A percentile compares a stretch with the other conserved stretches of the same genome.
These are phyloP conservation scores for Acromyrmex charruanus DNA, from an alignment of 1,140 invertebrate species.

Conservation along the genomic window DNA sequence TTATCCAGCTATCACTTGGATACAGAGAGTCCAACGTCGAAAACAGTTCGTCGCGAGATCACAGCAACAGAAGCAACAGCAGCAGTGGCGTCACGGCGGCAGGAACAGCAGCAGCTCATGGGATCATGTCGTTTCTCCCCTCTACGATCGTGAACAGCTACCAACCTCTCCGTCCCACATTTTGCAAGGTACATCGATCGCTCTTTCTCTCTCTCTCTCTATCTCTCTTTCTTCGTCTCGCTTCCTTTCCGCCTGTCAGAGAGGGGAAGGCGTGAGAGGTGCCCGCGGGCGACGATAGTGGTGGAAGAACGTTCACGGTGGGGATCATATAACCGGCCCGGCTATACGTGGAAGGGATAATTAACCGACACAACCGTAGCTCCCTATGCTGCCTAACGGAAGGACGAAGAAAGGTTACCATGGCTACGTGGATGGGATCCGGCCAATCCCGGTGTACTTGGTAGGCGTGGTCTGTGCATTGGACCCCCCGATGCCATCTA, in stretches of 20 bases:
- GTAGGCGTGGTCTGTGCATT: constrained; percentile 83
- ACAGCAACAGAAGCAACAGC: constrained; percentile 75
- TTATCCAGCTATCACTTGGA: constrained; percentile 55
- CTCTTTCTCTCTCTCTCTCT: constrained; percentile 68
- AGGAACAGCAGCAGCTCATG: constrained; percentile 73
- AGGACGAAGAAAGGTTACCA: constrained; percentile 83
- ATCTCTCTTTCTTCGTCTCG: constrained; percentile 39
- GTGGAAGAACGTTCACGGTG: constrained; percentile 43
- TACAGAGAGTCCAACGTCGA: constrained; percentile 56
- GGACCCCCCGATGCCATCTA: constrained; percentile 66
- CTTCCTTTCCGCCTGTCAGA: constrained; percentile 40
- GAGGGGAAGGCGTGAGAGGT: constrained; percentile 65
- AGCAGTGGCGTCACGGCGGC: constrained; percentile 70
- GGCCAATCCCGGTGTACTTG: constrained; percentile 81
- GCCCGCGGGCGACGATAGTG: constrained; percentile 29
- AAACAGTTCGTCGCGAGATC: constrained; percentile 72
- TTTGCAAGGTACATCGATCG: constrained; percentile 65
- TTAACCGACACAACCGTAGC: constrained; percentile 81
- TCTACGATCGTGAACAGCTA: constrained; percentile 12
- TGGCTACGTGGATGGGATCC: constrained; percentile 83
- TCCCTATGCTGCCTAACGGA: constrained; percentile 71
- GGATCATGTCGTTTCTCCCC: constrained; percentile 64
- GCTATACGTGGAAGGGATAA: constrained; percentile 81
- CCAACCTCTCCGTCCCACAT: constrained; percentile 65
- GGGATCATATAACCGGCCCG: constrained; percentile 48